A percentile compares a stretch with the other conserved stretches of the same genome.
phyloP scores from a whole-genome alignment of 2,113 vertebrate species.

The Notiomystis cincta region DNA sequence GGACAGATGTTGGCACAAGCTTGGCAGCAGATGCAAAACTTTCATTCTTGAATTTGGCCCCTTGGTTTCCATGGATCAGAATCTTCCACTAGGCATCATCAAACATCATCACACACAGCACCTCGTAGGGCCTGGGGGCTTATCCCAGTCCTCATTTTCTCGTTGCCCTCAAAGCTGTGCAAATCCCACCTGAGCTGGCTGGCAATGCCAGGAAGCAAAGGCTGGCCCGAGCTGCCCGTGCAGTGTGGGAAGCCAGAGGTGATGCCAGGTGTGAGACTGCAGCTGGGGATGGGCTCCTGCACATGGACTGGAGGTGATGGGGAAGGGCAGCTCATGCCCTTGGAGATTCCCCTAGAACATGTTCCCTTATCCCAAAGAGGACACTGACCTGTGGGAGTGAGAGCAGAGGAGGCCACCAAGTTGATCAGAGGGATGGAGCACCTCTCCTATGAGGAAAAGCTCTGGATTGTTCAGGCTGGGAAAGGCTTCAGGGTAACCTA shows the following conservation, averaged over 20 bases:
- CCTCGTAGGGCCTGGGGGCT: neutral
- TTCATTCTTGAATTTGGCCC: neutral
- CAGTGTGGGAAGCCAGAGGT: accelerated
- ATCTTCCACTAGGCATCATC: neutral
- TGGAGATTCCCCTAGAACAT: neutral
- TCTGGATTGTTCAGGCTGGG: neutral
- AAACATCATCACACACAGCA: accelerated
- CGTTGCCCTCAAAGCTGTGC: neutral
- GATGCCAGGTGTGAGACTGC: accelerated
- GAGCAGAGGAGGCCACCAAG: neutral
- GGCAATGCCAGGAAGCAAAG: accelerated
- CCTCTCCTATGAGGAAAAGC: neutral
- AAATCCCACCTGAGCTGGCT: neutral
- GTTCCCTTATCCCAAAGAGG: neutral
- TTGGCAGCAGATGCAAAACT: accelerated
- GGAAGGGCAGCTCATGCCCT: accelerated
- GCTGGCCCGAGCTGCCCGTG: accelerated
- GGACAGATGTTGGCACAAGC: accelerated
- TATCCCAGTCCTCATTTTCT: neutral
- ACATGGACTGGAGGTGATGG: accelerated
- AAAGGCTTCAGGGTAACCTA: neutral
- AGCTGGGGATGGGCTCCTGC: accelerated
- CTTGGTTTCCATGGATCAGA: neutral
- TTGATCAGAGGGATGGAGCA: neutral
- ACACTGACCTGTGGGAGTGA: neutral